Evolutionary conservation across 2,113 vertebrate species (phyloP).

Genomic region (Empidonax alnorum): DNA sequence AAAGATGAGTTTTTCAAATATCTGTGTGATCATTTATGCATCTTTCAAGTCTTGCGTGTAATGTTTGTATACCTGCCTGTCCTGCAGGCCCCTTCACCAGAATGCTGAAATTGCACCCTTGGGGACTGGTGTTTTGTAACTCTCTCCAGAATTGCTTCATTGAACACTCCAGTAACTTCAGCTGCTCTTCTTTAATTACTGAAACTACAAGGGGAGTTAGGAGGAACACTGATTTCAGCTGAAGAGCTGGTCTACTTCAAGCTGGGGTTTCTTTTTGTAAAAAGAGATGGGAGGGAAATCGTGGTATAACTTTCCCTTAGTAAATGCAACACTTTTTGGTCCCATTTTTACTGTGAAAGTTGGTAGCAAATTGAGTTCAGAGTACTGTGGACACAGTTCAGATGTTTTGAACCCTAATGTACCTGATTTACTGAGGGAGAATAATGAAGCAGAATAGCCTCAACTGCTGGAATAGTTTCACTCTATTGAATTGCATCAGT

Average conservation of each 20-base stretch:
- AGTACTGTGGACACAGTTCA: slow-evolving; percentile 75
- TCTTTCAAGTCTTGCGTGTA: neutral
- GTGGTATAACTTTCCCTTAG: neutral
- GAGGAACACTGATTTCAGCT: neutral
- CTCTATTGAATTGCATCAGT: slow-evolving; percentile 72
- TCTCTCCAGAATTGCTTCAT: neutral
- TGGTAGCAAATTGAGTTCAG: slow-evolving; percentile 75
- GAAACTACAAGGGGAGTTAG: neutral
- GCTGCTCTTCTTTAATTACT: slow-evolving; percentile 23
- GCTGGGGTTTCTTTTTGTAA: neutral
- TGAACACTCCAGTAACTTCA: neutral
- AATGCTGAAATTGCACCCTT: neutral
- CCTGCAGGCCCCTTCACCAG: neutral
- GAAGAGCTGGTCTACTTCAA: neutral
- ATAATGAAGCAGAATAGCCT: slow-evolving; percentile 67
- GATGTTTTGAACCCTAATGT: slow-evolving; percentile 61
- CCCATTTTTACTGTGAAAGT: slow-evolving; percentile 34
- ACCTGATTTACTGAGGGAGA: slow-evolving; percentile 65
- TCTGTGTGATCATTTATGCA: neutral
- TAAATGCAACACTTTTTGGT: neutral
- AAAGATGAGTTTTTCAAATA: neutral
- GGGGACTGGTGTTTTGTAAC: neutral
- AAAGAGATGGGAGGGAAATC: neutral
- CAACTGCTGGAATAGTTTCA: slow-evolving; percentile 58
- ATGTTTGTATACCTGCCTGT: neutral